phyloP scores from a whole-genome alignment of 2,888 invertebrate species.

The Aphodius granarius region DNA sequence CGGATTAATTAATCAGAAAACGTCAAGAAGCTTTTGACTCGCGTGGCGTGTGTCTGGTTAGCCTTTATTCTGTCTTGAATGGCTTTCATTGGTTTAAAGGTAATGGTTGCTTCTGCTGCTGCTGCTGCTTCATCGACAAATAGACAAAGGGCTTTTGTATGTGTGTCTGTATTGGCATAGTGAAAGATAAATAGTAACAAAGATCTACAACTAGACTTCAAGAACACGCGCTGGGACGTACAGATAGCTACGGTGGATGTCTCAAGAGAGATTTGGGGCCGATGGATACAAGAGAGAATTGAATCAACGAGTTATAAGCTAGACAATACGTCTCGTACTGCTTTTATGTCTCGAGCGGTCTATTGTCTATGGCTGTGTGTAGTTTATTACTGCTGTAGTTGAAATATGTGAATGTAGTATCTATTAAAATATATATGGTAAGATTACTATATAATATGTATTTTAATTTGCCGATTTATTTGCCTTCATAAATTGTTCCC shows the following conservation, averaged over 20 bases:
- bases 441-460: no score
- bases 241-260: not conserved
- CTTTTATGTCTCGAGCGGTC: not conserved
- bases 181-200: not conserved
- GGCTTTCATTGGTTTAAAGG: not conserved
- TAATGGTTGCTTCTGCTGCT: no score
- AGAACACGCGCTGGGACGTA: not conserved
- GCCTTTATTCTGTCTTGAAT: not conserved
- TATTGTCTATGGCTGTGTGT: not conserved
- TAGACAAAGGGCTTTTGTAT: not conserved
- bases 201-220: not conserved
- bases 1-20: not conserved
- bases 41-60: not conserved
- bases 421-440: no score
- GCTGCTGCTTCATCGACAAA: not conserved
- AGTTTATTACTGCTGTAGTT: not conserved
- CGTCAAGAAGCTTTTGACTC: not conserved
- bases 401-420: no score
- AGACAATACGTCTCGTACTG: not conserved
- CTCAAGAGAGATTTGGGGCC: not conserved
- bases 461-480: no score
- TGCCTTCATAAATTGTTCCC: no score
- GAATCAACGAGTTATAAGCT: not conserved
- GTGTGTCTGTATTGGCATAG: not conserved
- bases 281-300: not conserved